phyloP scores from a whole-genome alignment of 2,797 vertebrate species.

The Hypotaenidia philippensis region DNA sequence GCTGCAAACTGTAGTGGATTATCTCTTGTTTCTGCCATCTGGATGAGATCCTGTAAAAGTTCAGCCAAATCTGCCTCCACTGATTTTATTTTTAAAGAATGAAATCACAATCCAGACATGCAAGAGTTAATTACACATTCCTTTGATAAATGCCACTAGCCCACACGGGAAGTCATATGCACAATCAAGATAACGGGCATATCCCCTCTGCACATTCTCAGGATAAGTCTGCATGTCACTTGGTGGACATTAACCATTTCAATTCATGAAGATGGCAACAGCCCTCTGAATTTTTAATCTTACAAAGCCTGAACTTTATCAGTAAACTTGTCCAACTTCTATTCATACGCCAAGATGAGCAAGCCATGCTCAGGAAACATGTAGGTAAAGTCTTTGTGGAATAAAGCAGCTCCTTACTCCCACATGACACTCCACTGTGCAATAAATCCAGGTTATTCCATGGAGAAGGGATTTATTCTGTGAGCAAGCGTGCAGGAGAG shows the following conservation, averaged over 20 bases:
- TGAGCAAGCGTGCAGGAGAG: not conserved
- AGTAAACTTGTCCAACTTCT: not conserved
- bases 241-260: slow-evolving; percentile 36
- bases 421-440: not conserved
- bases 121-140: slow-evolving; percentile 64
- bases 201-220: not conserved
- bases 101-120: slow-evolving; percentile 27
- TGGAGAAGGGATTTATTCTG: not conserved
- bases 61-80: slow-evolving; percentile 18
- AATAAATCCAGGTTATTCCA: not conserved
- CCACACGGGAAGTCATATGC: slow-evolving; percentile 9
- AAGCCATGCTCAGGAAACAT: not conserved
- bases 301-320: slow-evolving; percentile 39
- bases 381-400: not conserved
- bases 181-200: slow-evolving; percentile 8
- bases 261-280: slow-evolving; percentile 28
- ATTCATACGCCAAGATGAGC: not conserved
- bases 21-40: slow-evolving; percentile 48
- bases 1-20: slow-evolving; percentile 39
- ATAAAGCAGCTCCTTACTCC: not conserved
- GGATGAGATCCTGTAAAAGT: slow-evolving; percentile 32
- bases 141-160: slow-evolving; percentile 37
- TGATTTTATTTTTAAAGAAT: slow-evolving; percentile 47
- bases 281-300: slow-evolving; percentile 45
- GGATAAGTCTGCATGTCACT: slow-evolving; percentile 3